Conservation (phyloP, 1,140 invertebrate species). For the Heliothis subflexa region DNA sequence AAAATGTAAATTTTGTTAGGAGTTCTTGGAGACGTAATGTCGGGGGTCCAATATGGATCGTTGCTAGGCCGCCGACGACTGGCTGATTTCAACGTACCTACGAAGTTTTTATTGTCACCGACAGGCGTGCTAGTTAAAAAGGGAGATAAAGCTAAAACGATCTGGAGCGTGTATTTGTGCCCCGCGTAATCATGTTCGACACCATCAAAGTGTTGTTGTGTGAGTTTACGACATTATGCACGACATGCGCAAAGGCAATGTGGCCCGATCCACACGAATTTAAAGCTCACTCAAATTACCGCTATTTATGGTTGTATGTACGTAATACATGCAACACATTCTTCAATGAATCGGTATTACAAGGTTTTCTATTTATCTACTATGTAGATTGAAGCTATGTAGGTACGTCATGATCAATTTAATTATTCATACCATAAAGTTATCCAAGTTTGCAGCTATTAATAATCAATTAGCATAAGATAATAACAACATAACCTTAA, state of each 20-base stretch:
- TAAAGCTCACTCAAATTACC: conserved; percentile 12
- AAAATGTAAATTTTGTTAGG: conserved; percentile 54
- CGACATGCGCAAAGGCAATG: conserved; percentile 25
- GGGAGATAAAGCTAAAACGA: conserved; percentile 20
- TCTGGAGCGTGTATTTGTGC: conserved; percentile 24
- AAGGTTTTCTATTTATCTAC: not conserved
- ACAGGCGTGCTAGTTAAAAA: conserved; percentile 31
- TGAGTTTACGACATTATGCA: conserved; percentile 30
- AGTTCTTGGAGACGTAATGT: conserved; percentile 48
- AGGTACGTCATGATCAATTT: not conserved
- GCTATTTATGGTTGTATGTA: conserved; percentile 11
- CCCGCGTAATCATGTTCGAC: conserved; percentile 30
- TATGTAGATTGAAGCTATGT: not conserved
- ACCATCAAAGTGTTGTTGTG: conserved; percentile 39
- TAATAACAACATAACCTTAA: not conserved
- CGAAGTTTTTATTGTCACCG: conserved; percentile 34
- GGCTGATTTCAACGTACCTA: conserved; percentile 34
- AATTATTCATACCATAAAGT: conserved; percentile 11
- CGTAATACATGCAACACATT: not conserved
- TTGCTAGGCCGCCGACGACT: conserved; percentile 23
- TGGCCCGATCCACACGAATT: conserved; percentile 13
- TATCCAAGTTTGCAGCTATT: conserved; percentile 1
- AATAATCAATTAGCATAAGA: not conserved
- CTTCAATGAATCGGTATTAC: conserved; percentile 2
- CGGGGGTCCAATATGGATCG: conserved; percentile 31